Base-by-base conservation (phyloP, 2,113 vertebrate species). In the Sterrhoptilus dennistouni region DNA sequence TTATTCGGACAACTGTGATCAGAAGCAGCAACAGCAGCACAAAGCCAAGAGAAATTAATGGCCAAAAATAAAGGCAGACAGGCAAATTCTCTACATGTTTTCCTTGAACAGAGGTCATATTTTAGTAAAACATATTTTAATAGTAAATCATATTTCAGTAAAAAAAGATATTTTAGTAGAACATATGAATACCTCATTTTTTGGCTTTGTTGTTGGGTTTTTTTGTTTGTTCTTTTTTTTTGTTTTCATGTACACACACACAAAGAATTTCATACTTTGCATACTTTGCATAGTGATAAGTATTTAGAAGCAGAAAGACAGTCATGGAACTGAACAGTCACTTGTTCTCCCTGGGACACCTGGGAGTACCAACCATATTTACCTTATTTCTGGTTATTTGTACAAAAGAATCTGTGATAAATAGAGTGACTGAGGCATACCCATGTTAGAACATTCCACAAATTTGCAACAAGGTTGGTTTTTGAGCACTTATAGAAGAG, bases 101-200 rank as follows among this genome's bases (percentile, higher is more conserved):
- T 72, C 25, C 15, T 91, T 4, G 0, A 72, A 2, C 10, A 72
- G 23, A 64, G 4, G 8, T 17, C 0, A 25, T 15, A 35, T 53
- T 70, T 12, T 36, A 18, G 22, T 50, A 57, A 71, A 75, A 1
- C 5, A 33, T 70, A 23, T 21, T 23, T 56, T 56, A 54, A 19
- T 54, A 54, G 19, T 53, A 53, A 53, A 53, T 10, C 17, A 53
- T 28, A 54, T 11, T 54, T 33, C 22, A 56, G 33, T n/a, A 36
- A 60, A 60, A 60, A 38, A 38, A 1, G 6, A 17, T 36, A 25
- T 17, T 59, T 57, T 57, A n/a, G 33, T 20, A 27, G 7, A 79
- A 11, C 14, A 25, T 33, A n/a, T 14, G 3, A 71, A 49, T 27
- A 23, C 6, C 3, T 59, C 6, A 33, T 5, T 28, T 31, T 2